A percentile compares a stretch with the other conserved stretches of the same genome.
phyloP scores from a whole-genome alignment of 2,888 invertebrate genomes.

The Lycaena phlaeas region DNA sequence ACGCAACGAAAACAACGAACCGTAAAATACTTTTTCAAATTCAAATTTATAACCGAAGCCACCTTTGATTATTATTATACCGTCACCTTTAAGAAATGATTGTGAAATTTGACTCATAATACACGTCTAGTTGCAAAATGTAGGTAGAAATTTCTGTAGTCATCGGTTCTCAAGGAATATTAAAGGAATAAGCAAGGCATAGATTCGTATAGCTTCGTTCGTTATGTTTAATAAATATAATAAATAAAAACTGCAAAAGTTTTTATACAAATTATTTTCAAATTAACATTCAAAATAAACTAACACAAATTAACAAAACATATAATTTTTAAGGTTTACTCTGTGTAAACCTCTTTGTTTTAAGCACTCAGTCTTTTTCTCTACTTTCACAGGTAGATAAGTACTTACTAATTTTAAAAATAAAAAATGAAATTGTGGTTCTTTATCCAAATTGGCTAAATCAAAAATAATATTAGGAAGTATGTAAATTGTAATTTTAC shows the following conservation, averaged over 20 bases:
- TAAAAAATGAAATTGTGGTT: not conserved
- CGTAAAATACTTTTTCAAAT: too few relatives aligned
- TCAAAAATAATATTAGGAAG: slow-evolving; percentile 1
- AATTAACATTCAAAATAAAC: slow-evolving; percentile 10
- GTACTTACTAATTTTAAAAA: not conserved
- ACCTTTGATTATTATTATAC: too few relatives aligned
- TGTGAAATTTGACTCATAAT: slow-evolving; percentile 19
- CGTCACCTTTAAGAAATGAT: too few relatives aligned
- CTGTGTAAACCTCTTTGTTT: slow-evolving; percentile 5
- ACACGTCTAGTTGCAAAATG: slow-evolving; percentile 18
- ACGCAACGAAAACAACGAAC: too few relatives aligned
- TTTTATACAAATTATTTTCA: not conserved
- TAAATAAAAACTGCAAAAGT: too few relatives aligned
- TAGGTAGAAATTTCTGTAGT: slow-evolving; percentile 18
- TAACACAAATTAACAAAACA: slow-evolving; percentile 5
- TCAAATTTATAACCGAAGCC: too few relatives aligned
- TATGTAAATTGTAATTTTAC: slow-evolving; percentile 5
- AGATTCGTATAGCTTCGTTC: slow-evolving; percentile 17
- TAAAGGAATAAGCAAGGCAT: slow-evolving; percentile 13
- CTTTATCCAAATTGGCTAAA: slow-evolving; percentile 1
- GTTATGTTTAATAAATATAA: slow-evolving; percentile 11
- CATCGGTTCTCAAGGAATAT: slow-evolving; percentile 20
- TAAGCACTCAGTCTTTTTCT: not conserved
- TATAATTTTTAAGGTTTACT: slow-evolving; percentile 2
- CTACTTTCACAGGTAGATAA: not conserved